A percentile compares a stretch with the other conserved stretches of the same genome.
Evolutionary conservation across 2,888 invertebrate genomes (phyloP).

Genomic region (Ligdia adustata): DNA sequence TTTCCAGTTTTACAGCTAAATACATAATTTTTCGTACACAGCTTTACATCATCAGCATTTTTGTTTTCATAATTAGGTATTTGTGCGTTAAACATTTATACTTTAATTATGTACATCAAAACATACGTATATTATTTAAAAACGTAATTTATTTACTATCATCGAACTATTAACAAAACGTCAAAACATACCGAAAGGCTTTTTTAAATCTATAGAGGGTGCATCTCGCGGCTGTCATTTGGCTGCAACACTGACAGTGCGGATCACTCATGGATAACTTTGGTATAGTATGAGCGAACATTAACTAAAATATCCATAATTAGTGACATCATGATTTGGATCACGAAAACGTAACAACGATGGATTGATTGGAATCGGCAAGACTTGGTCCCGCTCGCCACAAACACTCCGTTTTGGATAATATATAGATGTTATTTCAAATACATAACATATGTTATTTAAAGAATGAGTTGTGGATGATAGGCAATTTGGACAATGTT

Average conservation of each 20-base stretch:
- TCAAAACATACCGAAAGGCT: slow-evolving; percentile 50
- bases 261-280: slow-evolving; percentile 50
- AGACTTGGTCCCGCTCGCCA: slow-evolving; percentile 26
- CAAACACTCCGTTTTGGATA: too few species aligned
- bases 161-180: slow-evolving; percentile 68
- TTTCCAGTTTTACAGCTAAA: slow-evolving; percentile 76
- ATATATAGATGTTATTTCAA: too few species aligned
- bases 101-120: slow-evolving; percentile 83
- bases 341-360: too few species aligned
- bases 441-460: too few species aligned
- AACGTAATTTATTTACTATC: slow-evolving; percentile 76
- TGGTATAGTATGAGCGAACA: too few species aligned
- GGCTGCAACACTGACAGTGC: slow-evolving; percentile 37
- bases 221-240: slow-evolving; percentile 24
- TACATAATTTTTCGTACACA: slow-evolving; percentile 72
- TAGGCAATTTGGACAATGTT: too few species aligned
- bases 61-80: slow-evolving; percentile 65
- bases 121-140: slow-evolving; percentile 79
- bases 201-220: slow-evolving; percentile 59
- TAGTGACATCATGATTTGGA: too few species aligned
- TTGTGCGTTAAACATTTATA: slow-evolving; percentile 84
- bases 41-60: slow-evolving; percentile 68
- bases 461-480: too few species aligned
- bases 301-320: too few species aligned
- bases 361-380: slow-evolving; percentile 22